Percentiles rank a stretch among this genome's conserved stretches.
Conservation (phyloP, 2,113 vertebrate genomes). For the Siniperca chuatsi region DNA sequence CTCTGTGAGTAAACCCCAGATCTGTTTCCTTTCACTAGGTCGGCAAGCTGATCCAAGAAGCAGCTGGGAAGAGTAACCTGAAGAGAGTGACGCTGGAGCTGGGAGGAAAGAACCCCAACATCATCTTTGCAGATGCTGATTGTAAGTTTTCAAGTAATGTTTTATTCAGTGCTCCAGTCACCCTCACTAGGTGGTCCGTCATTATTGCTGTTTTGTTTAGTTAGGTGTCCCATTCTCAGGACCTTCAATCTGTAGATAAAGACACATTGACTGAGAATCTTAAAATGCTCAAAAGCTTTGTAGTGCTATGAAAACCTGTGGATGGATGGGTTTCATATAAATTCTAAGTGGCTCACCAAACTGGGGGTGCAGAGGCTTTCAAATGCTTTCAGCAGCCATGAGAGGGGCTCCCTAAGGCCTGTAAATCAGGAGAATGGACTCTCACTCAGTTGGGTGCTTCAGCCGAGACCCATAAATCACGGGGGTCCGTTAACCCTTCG, state of each 20-base stretch:
- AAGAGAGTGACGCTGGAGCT: slow-evolving; percentile 99
- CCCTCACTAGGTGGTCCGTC: slow-evolving; percentile 44
- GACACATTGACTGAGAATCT: slow-evolving; percentile 7
- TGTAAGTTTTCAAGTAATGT: slow-evolving; percentile 87
- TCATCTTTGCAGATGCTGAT: slow-evolving; percentile 99
- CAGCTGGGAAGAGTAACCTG: slow-evolving; percentile 98
- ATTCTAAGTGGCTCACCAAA: slow-evolving; percentile 77
- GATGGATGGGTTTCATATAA: slow-evolving; percentile 78
- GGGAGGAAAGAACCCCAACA: slow-evolving; percentile 98
- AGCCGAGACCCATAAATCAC: slow-evolving; percentile 84
- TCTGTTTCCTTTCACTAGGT: slow-evolving; percentile 88
- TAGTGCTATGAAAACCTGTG: slow-evolving; percentile 63
- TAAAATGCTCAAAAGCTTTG: slow-evolving; percentile 45
- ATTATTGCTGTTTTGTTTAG: slow-evolving; percentile 23
- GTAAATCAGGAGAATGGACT: slow-evolving; percentile 86
- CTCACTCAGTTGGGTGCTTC: slow-evolving; percentile 78
- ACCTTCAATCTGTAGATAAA: slow-evolving; percentile 23
- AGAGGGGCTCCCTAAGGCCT: slow-evolving; percentile 75
- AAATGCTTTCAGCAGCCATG: slow-evolving; percentile 85
- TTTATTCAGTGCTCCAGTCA: slow-evolving; percentile 39
- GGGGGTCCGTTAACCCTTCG: slow-evolving; percentile 81
- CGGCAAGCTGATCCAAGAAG: slow-evolving; percentile 98
- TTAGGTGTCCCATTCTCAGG: slow-evolving; percentile 18
- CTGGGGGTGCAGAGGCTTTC: slow-evolving; percentile 70
- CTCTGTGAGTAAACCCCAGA: slow-evolving; percentile 76